phyloP scores from a whole-genome alignment of 2,888 invertebrate species.

The Hybos culiciformis region DNA sequence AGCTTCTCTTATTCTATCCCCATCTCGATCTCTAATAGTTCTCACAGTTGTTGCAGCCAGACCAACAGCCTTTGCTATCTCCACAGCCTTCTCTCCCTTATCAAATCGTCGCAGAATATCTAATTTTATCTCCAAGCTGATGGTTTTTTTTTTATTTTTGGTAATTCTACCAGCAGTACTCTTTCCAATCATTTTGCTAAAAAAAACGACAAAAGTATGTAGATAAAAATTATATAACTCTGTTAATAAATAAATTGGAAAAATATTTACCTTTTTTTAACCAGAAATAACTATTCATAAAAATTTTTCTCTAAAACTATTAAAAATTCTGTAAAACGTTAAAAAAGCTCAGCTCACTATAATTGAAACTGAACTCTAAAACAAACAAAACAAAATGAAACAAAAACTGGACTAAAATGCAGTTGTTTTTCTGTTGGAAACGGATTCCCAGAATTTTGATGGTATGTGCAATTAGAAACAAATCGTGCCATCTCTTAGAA shows the following conservation, averaged over 20 bases:
- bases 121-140: constrained; percentile 13
- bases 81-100: constrained; percentile 15
- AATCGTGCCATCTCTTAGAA: too few relatives aligned
- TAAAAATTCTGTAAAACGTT: not conserved
- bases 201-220: constrained; percentile 9
- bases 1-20: constrained; percentile 16
- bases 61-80: constrained; percentile 8
- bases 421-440: too few relatives aligned
- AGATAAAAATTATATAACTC: constrained; percentile 4
- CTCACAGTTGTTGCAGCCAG: constrained; percentile 11
- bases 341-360: not conserved
- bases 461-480: too few relatives aligned
- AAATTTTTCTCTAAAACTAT: not conserved
- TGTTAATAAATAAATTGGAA: constrained; percentile 6
- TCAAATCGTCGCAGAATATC: constrained; percentile 14
- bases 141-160: constrained; percentile 10
- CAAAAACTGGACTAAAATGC: not conserved
- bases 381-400: not conserved
- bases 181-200: constrained; percentile 12
- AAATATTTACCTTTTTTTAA: constrained; percentile 8
- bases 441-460: too few relatives aligned
- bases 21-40: constrained; percentile 16
- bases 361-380: not conserved
- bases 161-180: constrained; percentile 7
- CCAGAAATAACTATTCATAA: constrained; percentile 8